Conservation (phyloP, 2,888 invertebrate genomes). For the Drosophila fulvimacula region DNA sequence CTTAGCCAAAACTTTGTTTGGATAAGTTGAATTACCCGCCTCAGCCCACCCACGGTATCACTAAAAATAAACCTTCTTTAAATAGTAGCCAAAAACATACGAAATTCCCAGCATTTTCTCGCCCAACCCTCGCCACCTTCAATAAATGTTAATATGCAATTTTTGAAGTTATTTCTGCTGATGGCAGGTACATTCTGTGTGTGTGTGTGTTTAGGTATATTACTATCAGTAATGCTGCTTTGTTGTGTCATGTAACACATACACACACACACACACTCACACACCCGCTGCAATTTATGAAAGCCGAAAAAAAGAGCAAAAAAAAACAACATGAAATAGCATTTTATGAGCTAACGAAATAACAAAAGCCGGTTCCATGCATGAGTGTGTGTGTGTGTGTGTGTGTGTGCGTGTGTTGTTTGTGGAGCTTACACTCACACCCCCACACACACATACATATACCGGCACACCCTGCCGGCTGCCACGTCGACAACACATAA, state of each 20-base stretch:
- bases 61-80: conserved; percentile 4
- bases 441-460: background rate
- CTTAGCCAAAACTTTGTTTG: conserved; percentile 2
- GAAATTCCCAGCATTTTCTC: conserved; percentile 1
- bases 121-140: conserved; percentile 37
- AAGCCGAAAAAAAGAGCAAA: conserved; percentile 34
- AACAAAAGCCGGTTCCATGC: conserved; percentile 68
- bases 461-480: conserved; percentile 37
- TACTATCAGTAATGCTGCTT: conserved; percentile 27
- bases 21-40: background rate
- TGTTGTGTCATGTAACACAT: conserved; percentile 20
- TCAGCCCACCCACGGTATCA: background rate
- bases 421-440: conserved; percentile 9
- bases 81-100: conserved; percentile 1
- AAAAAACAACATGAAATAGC: conserved; percentile 53
- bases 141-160: conserved; percentile 63
- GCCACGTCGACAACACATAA: conserved; percentile 64
- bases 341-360: conserved; percentile 77
- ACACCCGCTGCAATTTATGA: conserved; percentile 57
- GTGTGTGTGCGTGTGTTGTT: conserved; percentile 4
- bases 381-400: conserved; percentile 4
- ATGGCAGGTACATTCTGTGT: conserved; percentile 39
- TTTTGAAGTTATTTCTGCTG: conserved; percentile 43
- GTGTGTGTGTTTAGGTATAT: background rate
- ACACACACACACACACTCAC: conserved; percentile 3